A percentile compares a stretch with the other conserved stretches of the same genome.
These are phyloP conservation scores for Sus cebifrons DNA, from an alignment of 2,797 vertebrate genomes.

Conservation along the genomic window DNA sequence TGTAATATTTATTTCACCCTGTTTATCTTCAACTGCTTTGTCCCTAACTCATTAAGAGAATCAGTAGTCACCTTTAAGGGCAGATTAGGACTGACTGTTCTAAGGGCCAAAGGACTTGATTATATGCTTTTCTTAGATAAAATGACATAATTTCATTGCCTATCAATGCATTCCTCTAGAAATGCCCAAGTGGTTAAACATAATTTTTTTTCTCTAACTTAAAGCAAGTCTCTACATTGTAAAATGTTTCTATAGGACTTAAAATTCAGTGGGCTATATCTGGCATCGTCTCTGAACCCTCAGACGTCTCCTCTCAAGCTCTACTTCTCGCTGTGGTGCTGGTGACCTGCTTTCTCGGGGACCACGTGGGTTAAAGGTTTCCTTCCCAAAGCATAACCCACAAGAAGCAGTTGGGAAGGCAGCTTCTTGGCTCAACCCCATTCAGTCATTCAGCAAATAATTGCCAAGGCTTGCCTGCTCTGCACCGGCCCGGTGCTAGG, in stretches of 20 bases:
- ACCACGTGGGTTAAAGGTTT: background rate
- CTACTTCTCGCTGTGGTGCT: background rate
- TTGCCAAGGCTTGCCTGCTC: background rate
- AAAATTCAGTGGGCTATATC: background rate
- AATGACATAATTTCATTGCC: background rate
- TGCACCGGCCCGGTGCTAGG: background rate
- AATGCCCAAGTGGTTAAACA: background rate
- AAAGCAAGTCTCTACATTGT: background rate
- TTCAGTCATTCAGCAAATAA: background rate
- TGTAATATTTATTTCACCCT: constrained; percentile 50
- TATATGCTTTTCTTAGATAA: constrained; percentile 30
- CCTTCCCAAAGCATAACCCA: background rate
- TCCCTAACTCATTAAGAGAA: background rate
- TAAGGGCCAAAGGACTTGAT: constrained; percentile 4
- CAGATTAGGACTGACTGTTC: background rate
- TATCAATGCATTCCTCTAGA: background rate
- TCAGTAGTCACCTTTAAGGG: background rate
- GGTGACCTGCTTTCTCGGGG: background rate
- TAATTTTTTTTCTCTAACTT: constrained; percentile 1
- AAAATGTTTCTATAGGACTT: background rate
- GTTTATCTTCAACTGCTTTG: background rate
- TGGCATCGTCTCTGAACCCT: background rate
- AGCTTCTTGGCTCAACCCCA: background rate
- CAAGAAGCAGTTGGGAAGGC: background rate
- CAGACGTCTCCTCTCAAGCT: background rate